Base-by-base conservation (phyloP, 64 coral and sea anemone species). In the Anthopleura sola region DNA sequence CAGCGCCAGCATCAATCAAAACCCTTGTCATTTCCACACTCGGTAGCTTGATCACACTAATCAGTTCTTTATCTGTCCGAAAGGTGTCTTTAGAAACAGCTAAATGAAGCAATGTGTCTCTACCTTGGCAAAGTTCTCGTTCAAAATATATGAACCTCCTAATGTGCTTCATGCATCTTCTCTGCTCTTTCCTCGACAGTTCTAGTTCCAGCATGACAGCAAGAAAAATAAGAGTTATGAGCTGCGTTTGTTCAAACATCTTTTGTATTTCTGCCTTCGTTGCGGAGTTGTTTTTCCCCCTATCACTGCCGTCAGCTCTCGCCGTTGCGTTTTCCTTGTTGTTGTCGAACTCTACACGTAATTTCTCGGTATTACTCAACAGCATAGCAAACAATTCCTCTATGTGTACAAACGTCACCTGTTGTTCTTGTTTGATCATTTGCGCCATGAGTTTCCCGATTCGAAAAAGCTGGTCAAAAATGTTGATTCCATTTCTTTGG, bases 71-170 rank as follows among this genome's bases (percentile, higher is more conserved):
- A 34, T 92, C 90, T 6, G 74, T 75, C 21, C 82, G 76, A 2
- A 79, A 83, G 1, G 85, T 53, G 51, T 92, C 81, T 78, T 83
- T 34, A 58, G 77, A 87, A 9, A 68, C 90, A 11, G 90, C 90
- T 36, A 92, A 78, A 34, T 92, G 90, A 60, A 92, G 53, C 3
- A 86, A 69, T 6, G 85, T 87, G 17, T 49, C 28, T 20, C 90
- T 86, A 19, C 50, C 50, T 57, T 17, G 15, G 60, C 86, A 48
- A 2, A 86, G 53, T 20, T 86, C 81, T 37, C 79, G 78, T 8
- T 87, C 85, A 53, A 92, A 86, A 24, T 82, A 55, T 39, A 86
- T 79, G 24, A 92, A 92, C 81, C 83, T 83, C 58, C 86, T 92
- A 11, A 92, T 68, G 14, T 85, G 78, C 75, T 83, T 87, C 28